Percentiles rank a stretch among this genome's conserved stretches.
Evolutionary conservation across 53 echinoderm and acorn worm species (phyloP).

Genomic region (Luidia sarsii): DNA sequence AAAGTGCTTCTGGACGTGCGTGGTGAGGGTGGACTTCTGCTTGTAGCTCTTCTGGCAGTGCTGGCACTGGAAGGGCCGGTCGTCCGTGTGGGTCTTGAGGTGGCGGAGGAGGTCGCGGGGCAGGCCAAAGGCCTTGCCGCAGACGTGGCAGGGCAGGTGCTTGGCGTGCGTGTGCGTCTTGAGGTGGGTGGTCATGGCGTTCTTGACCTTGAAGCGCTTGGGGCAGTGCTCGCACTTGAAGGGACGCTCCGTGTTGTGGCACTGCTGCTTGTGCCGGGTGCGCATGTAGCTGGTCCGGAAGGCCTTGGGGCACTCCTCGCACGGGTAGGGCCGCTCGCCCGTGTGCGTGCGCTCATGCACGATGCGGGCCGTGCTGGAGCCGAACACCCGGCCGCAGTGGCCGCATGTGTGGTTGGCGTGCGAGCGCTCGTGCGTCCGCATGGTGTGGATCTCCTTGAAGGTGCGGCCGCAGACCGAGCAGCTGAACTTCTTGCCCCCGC

Average conservation of each 20-base stretch:
- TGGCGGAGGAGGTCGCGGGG: constrained; percentile 34
- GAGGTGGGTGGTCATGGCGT: constrained; percentile 42
- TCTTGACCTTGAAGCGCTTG: constrained; percentile 43
- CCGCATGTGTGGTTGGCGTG: constrained; percentile 43
- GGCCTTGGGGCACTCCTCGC: constrained; percentile 40
- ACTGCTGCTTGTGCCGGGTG: constrained; percentile 42
- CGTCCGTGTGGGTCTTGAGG: constrained; percentile 40
- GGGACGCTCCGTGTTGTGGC: constrained; percentile 36
- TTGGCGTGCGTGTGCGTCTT: constrained; percentile 37
- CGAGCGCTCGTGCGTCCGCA: constrained; percentile 38
- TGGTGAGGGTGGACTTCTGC: constrained; percentile 46
- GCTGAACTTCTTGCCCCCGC: not conserved
- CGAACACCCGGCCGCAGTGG: constrained; percentile 32
- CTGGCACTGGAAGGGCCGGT: constrained; percentile 42
- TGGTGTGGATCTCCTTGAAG: constrained; percentile 45
- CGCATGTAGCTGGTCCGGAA: constrained; percentile 48
- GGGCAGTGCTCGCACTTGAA: constrained; percentile 43
- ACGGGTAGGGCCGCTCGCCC: constrained; percentile 39
- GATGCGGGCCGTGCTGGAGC: constrained; percentile 37
- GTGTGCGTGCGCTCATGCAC: constrained; percentile 42
- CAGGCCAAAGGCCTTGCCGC: constrained; percentile 22
- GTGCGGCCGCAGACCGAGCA: constrained; percentile 30
- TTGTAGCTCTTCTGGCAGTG: constrained; percentile 47
- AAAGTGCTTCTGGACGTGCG: constrained; percentile 49
- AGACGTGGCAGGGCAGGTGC: constrained; percentile 37